Base-by-base conservation (phyloP, 2,888 invertebrate genomes). In the Dynastes tityus region DNA sequence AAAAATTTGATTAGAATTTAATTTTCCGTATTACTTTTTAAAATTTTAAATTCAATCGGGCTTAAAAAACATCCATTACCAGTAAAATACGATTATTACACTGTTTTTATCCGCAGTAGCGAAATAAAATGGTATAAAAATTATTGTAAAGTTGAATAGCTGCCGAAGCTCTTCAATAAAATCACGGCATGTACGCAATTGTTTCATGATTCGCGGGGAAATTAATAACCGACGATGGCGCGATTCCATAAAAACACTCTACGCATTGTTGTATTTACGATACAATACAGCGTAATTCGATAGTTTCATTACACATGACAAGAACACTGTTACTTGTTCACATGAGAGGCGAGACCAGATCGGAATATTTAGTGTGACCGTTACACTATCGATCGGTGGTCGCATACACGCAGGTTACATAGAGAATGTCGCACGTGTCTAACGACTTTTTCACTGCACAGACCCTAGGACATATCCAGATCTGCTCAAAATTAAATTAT, bases 291-390 rank as follows among this genome's bases (percentile, higher is more conserved):
- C 32, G 45, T 32, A 45, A 67, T 67, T 49, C 45, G 22, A 4
- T 16, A 49, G 6, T 67, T 49, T 45, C 27, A 67, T 67, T 45
- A 27, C 67, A 49, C 61, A 29, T 27, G 16, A 16, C 63, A 32
- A 27, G 11, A 49, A 49, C 32, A 45, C 5, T 29, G 40, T 67
- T 45, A 29, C 61, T 37, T 22, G 49, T 49, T 11, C 67, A 22
- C 22, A 45, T n/a, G 22, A 22, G 67, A 67, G 16, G 40, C 22
- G 67, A 67, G 22, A 22, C 27, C 8, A 67, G 22, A 67, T 9
- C 45, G 16, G 49, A 45, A 67, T 67, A 49, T 67, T 67, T 49
- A 67, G 45, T 29, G 45, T 22, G 22, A 9, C 49, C 67, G 32
- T 49, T 45, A 49, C 49, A 27, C 40, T 67, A 67, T 67, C 45